Evolutionary conservation across 2,797 vertebrate species (phyloP).

Genomic region (Hydrolagus colliei): DNA sequence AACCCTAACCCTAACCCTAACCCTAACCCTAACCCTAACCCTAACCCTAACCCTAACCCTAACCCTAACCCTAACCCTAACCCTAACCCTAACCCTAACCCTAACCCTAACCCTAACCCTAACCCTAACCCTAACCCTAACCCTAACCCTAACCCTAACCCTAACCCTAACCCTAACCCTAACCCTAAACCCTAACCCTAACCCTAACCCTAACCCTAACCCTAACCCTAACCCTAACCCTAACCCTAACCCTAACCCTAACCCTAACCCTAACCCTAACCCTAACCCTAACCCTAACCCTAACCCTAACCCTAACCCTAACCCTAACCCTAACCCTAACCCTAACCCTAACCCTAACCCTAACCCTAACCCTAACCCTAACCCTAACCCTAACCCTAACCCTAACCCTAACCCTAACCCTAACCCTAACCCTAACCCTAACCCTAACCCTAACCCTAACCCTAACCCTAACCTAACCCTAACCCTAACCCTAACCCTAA

Average conservation of each 20-base stretch:
- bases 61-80: slow-evolving; percentile 13
- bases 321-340: too few species aligned
- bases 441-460: too few species aligned
- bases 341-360: too few species aligned
- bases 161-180: slow-evolving; percentile 13
- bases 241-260: slow-evolving; percentile 13
- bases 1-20: slow-evolving; percentile 13
- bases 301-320: too few species aligned
- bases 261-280: too few species aligned
- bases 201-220: slow-evolving; percentile 13
- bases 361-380: too few species aligned
- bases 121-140: slow-evolving; percentile 13
- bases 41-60: slow-evolving; percentile 13
- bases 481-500: too few species aligned
- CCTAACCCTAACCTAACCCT: too few species aligned
- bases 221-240: slow-evolving; percentile 13
- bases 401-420: too few species aligned
- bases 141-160: slow-evolving; percentile 13
- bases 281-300: too few species aligned
- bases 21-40: slow-evolving; percentile 13
- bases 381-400: too few species aligned
- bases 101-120: slow-evolving; percentile 13
- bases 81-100: slow-evolving; percentile 13
- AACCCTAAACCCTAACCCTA: slow-evolving; percentile 13
- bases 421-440: too few species aligned